Base-by-base conservation (phyloP, 2,797 vertebrate species). In the Uromys caudimaculatus region DNA sequence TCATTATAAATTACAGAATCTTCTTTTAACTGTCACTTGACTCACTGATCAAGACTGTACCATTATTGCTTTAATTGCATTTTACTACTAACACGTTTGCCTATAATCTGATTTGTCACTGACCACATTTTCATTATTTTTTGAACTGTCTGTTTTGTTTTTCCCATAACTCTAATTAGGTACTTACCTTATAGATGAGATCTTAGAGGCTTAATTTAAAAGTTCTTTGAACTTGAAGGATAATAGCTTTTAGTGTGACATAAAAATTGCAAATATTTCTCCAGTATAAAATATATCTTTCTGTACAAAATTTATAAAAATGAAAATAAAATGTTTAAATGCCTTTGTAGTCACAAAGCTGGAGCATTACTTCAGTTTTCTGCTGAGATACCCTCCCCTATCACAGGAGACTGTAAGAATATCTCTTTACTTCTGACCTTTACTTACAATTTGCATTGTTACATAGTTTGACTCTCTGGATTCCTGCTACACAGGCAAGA, bases 241-340 rank as follows among this genome's bases (percentile, higher is more conserved):
- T 47, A 90, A 52, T 58, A 71, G 44, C 6, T 27, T 54, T 95
- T 86, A 93, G 41, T 54, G 75, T 75, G 90, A 86, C 17, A 71
- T 67, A 41, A 29, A 60, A 32, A 44, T 90, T 90, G 32, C 60
- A 82, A 94, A 85, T 88, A 93, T 89, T 58, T 96, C 56, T 38
- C 78, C 50, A 89, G n/a, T 62, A 90, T 8, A 91, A 1, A 67
- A 3, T 62, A 3, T 41, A 50, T 67, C 67, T 93, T 75, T 75
- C n/a, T 75, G 67, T 3, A 56, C 13, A 21, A 90, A 96, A 47
- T 64, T 44, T 78, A 54, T 78, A 47, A 32, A 79, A 87, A 89
- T 85, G 10, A 77, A 92, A 91, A 44, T 79, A 94, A 87, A 83
- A 14, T 50, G 41, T 73, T 91, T 11, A 87, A 95, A 85, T 38